These are phyloP conservation scores for Barypeithes pellucidus DNA, from an alignment of 2,888 invertebrate species.

Conservation along the genomic window DNA sequence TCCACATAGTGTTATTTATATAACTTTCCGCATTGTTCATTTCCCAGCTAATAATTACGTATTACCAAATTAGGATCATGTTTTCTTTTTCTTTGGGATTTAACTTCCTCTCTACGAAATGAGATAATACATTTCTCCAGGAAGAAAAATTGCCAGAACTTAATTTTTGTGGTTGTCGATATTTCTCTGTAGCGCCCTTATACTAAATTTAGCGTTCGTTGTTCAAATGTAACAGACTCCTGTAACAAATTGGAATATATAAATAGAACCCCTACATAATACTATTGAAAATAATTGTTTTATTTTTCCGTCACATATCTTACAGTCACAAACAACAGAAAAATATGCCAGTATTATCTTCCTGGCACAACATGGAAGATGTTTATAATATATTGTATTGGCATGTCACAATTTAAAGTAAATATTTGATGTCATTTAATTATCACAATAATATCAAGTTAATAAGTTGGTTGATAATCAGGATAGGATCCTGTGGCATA, in stretches of 20 bases:
- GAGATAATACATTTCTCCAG: neutral
- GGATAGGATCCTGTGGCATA: neutral
- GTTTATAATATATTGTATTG: neutral
- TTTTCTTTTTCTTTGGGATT: neutral
- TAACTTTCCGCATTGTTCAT: neutral
- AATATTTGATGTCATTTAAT: neutral
- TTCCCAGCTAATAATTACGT: too few relatives aligned
- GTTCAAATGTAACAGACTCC: neutral
- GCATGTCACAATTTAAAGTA: neutral
- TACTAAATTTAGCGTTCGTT: conserved; percentile 12
- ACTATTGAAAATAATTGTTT: neutral
- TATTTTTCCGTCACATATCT: too few relatives aligned
- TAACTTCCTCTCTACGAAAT: neutral
- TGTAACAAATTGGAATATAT: neutral
- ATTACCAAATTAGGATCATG: neutral
- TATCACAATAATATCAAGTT: neutral
- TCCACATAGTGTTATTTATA: neutral
- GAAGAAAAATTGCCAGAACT: neutral
- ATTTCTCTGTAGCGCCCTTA: conserved; percentile 5
- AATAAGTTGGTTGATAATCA: neutral
- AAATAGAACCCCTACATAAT: conserved; percentile 1
- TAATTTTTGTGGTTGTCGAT: conserved; percentile 11
- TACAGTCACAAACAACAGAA: too few relatives aligned
- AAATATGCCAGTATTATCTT: neutral
- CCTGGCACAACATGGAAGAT: neutral